These are phyloP conservation scores for Thamnophis elegans DNA, from an alignment of 2,797 vertebrate genomes.

Conservation along the genomic window DNA sequence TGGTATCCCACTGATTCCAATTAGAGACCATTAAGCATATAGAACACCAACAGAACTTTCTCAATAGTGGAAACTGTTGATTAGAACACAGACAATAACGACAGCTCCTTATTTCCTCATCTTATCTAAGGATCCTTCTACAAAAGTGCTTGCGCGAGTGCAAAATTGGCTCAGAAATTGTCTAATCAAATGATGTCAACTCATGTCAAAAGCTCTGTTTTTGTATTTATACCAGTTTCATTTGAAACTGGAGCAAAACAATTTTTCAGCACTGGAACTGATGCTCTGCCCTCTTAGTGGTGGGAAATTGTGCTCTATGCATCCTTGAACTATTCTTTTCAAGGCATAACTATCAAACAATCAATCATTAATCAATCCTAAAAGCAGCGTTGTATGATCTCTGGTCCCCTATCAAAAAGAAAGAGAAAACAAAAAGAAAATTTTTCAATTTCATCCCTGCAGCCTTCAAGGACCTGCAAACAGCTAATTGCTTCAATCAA, in stretches of 20 bases:
- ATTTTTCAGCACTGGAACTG: background rate
- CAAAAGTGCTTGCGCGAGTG: background rate
- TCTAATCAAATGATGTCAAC: background rate
- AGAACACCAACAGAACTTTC: background rate
- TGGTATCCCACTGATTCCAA: background rate
- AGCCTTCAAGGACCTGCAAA: background rate
- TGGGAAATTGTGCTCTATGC: background rate
- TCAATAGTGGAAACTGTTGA: background rate
- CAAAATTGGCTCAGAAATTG: background rate
- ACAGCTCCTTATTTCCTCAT: background rate
- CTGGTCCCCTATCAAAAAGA: background rate
- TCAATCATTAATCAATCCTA: background rate
- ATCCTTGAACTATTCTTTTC: background rate
- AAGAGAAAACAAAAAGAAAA: background rate
- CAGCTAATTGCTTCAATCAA: background rate
- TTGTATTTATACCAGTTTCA: background rate
- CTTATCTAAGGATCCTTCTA: background rate
- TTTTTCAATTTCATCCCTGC: background rate
- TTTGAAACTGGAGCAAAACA: background rate
- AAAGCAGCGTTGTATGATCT: background rate
- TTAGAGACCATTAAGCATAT: background rate
- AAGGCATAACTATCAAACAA: background rate
- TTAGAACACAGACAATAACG: background rate
- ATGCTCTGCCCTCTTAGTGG: background rate
- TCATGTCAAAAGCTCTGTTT: background rate